Percentiles rank a stretch among this genome's conserved stretches.
phyloP scores from a whole-genome alignment of 1,140 invertebrate species.

The Bilobella aurantiaca region DNA sequence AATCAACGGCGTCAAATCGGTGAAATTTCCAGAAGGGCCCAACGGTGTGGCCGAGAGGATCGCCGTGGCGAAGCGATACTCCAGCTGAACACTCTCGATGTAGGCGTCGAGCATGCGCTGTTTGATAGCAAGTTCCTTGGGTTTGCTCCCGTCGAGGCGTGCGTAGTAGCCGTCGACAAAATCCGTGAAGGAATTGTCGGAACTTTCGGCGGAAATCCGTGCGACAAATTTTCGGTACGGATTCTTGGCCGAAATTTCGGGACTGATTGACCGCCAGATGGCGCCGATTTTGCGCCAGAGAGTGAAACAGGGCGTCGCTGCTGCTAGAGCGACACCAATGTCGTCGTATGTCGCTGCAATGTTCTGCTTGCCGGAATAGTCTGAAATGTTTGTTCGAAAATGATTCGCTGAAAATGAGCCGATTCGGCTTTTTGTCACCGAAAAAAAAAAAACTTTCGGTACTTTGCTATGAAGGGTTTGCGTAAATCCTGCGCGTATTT shows the following conservation, averaged over 20 bases:
- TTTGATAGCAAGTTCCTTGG: no score
- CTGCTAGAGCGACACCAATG: conserved; percentile 8
- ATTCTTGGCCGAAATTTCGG: background rate
- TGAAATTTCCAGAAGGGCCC: background rate
- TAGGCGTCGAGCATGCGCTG: conserved; percentile 14
- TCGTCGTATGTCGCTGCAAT: background rate
- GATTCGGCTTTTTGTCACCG: no score
- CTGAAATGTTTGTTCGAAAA: background rate
- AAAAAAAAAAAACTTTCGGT: background rate
- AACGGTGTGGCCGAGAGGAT: background rate
- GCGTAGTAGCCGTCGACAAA: conserved; percentile 15
- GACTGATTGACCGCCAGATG: background rate
- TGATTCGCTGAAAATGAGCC: background rate
- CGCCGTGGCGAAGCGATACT: conserved; percentile 3
- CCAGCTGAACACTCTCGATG: background rate
- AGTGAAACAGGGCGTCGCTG: conserved; percentile 9
- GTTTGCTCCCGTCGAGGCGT: background rate
- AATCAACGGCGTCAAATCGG: background rate
- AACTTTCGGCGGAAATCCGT: background rate
- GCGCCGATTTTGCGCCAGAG: conserved; percentile 11
- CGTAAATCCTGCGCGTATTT: background rate
- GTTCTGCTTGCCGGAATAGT: background rate
- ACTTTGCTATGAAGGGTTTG: background rate
- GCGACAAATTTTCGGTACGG: background rate
- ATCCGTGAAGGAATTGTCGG: background rate